A percentile compares a stretch with the other conserved stretches of the same genome.
phyloP scores from a whole-genome alignment of 2,888 invertebrate genomes.

The Temnothorax ravouxi region DNA sequence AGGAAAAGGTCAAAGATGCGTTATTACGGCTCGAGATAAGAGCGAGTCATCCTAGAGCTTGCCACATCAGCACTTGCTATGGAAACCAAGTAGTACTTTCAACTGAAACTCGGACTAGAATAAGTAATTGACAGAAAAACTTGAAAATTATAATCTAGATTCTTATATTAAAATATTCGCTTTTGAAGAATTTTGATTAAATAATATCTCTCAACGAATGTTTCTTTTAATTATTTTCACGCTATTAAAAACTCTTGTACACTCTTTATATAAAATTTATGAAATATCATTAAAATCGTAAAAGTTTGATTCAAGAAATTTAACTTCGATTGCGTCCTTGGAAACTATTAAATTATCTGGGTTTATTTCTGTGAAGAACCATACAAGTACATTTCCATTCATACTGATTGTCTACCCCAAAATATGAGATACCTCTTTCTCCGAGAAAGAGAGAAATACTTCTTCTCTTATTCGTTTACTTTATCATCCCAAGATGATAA shows the following conservation, averaged over 20 bases:
- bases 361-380: not conserved
- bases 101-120: not conserved
- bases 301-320: not conserved
- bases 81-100: not conserved
- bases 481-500: constrained; percentile 30
- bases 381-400: not conserved
- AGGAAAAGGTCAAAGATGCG: constrained; percentile 2
- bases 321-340: not conserved
- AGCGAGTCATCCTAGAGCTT: constrained; percentile 18
- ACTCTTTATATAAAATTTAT: not conserved
- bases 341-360: not conserved
- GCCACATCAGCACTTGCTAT: not conserved
- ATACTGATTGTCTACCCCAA: not conserved
- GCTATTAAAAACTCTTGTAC: not conserved
- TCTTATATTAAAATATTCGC: not conserved
- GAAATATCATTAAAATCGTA: not conserved
- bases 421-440: not conserved
- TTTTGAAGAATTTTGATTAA: constrained; percentile 3
- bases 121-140: not conserved
- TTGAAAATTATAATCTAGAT: not conserved
- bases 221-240: not conserved
- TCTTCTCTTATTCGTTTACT: constrained; percentile 8
- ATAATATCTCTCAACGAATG: not conserved
- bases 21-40: constrained; percentile 30
- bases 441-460: not conserved